phyloP scores from a whole-genome alignment of 2,113 vertebrate genomes.

The Chiloscyllium plagiosum region DNA sequence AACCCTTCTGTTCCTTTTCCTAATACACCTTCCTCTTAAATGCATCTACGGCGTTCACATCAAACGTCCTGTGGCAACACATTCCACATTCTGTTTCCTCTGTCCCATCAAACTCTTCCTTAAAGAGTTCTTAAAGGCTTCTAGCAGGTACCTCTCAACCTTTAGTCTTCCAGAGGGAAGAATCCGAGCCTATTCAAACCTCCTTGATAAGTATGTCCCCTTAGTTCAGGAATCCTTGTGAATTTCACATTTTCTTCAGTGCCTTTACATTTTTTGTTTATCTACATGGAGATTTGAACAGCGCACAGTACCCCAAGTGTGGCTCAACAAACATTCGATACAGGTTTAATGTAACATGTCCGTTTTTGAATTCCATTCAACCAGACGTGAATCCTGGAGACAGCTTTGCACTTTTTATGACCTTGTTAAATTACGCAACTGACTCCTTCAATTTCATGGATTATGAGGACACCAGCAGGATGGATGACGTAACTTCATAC shows the following conservation, averaged over 20 bases:
- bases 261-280: too few relatives aligned
- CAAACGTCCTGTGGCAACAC: not conserved
- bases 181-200: not conserved
- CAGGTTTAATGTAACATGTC: not conserved
- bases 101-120: not conserved
- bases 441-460: not conserved
- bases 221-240: not conserved
- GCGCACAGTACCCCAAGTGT: not conserved
- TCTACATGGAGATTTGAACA: not conserved
- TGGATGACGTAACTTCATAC: not conserved
- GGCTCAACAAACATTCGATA: not conserved
- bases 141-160: not conserved
- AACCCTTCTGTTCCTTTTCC: not conserved
- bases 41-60: not conserved
- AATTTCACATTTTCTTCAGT: not conserved
- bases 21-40: not conserved
- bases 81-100: not conserved
- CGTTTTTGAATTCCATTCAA: not conserved
- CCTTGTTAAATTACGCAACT: not conserved
- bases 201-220: not conserved
- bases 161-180: not conserved
- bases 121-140: too few relatives aligned
- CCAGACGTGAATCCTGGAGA: not conserved
- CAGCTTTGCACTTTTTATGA: not conserved
- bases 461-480: constrained; percentile 17